Percentiles rank a stretch among this genome's conserved stretches.
phyloP scores from a whole-genome alignment of 1,140 invertebrate genomes.

The Trichonephila inaurata region DNA sequence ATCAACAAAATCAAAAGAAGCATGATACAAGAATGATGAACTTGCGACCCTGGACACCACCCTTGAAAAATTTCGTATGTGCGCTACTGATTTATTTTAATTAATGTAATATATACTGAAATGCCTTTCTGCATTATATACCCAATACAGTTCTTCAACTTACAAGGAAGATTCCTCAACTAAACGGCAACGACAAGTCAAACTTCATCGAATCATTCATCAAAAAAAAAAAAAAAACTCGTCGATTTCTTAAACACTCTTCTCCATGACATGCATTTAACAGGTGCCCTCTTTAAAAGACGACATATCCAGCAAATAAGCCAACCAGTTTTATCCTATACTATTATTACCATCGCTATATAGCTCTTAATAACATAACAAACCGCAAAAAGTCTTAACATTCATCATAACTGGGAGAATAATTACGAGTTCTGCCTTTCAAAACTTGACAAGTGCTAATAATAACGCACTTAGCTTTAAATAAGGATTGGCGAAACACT shows the following conservation, averaged over 20 bases:
- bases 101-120: too few species aligned
- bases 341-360: background rate
- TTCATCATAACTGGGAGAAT: background rate
- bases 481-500: background rate
- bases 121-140: too few species aligned
- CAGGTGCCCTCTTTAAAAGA: background rate
- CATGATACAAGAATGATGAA: too few species aligned
- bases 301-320: background rate
- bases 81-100: too few species aligned
- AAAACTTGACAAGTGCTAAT: constrained; percentile 2
- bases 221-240: too few species aligned
- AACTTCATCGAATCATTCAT: background rate
- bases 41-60: too few species aligned
- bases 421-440: background rate
- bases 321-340: background rate
- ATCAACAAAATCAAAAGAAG: too few species aligned
- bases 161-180: background rate
- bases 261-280: background rate
- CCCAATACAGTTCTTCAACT: too few species aligned
- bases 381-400: background rate
- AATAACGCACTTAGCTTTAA: background rate
- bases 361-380: background rate
- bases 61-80: too few species aligned
- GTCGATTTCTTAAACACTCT: background rate
- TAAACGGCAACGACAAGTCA: background rate